These are phyloP conservation scores for Nycteola revayana DNA, from an alignment of 2,888 invertebrate species.

Conservation along the genomic window DNA sequence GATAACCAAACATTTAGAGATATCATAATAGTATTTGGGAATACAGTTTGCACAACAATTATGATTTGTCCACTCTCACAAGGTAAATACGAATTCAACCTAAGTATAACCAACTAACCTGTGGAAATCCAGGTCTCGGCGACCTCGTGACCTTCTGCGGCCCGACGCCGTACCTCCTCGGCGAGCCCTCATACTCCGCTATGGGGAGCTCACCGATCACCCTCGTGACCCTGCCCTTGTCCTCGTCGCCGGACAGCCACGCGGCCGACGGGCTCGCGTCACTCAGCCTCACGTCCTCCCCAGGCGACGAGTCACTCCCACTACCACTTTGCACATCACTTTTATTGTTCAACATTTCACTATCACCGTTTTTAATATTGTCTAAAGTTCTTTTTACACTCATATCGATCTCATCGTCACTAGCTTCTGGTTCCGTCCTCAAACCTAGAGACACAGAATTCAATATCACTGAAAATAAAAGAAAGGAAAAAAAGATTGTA, in stretches of 20 bases:
- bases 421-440: conserved; percentile 77
- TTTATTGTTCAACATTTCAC: conserved; percentile 74
- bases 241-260: conserved; percentile 65
- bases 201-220: conserved; percentile 94
- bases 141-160: conserved; percentile 88
- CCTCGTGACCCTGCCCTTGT: conserved; percentile 77
- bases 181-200: conserved; percentile 96
- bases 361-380: conserved; percentile 77
- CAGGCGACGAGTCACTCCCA: conserved; percentile 60
- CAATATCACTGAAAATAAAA: conserved; percentile 80
- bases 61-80: too few relatives aligned
- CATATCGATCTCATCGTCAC: conserved; percentile 76
- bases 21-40: too few relatives aligned
- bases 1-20: too few relatives aligned
- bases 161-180: conserved; percentile 90
- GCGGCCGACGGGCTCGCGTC: conserved; percentile 62
- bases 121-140: conserved; percentile 94
- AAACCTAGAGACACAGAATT: conserved; percentile 80
- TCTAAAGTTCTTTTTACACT: conserved; percentile 78
- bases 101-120: conserved; percentile 78
- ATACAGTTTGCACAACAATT: too few relatives aligned
- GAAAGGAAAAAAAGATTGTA: conserved; percentile 54
- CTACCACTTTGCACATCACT: conserved; percentile 60
- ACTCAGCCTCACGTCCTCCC: conserved; percentile 57
- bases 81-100: too few relatives aligned